These are phyloP conservation scores for Coturnix japonica DNA, from an alignment of 2,113 vertebrate species.

Conservation along the genomic window DNA sequence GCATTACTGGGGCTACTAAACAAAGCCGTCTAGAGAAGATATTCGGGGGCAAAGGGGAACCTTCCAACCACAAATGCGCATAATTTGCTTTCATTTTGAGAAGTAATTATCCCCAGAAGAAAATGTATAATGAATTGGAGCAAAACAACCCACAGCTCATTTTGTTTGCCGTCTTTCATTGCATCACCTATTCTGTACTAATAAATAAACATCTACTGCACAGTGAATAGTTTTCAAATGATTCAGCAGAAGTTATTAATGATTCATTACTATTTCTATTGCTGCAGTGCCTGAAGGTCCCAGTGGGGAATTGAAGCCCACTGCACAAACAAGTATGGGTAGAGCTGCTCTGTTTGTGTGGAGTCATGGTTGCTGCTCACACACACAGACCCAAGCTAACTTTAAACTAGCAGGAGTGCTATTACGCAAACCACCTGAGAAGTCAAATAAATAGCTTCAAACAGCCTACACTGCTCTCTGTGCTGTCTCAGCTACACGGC, in stretches of 20 bases:
- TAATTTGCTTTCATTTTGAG: conserved; percentile 41
- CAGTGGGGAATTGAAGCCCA: background rate
- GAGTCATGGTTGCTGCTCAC: background rate
- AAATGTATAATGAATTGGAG: conserved; percentile 29
- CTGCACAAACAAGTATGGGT: conserved; percentile 19
- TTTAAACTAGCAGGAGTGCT: background rate
- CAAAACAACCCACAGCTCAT: background rate
- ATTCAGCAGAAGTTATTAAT: conserved; percentile 48
- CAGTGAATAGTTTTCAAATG: conserved; percentile 27
- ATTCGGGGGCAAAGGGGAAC: background rate
- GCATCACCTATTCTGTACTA: conserved; percentile 40
- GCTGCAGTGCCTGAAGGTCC: background rate
- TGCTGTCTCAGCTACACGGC: background rate
- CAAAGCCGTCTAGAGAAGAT: background rate
- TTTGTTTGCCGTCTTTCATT: background rate
- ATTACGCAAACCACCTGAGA: conserved; percentile 8
- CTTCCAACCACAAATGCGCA: conserved; percentile 26
- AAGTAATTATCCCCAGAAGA: conserved; percentile 46
- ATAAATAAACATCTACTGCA: conserved; percentile 35
- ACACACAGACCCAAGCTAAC: background rate
- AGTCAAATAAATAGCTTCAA: conserved; percentile 19
- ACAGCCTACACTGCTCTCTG: background rate
- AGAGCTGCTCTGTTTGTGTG: background rate
- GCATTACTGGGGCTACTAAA: conserved; percentile 1
- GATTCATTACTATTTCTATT: conserved; percentile 42